Percentiles rank a stretch among this genome's conserved stretches.
These are phyloP conservation scores for Heterodera schachtii DNA, from an alignment of 1,140 invertebrate species.

Conservation along the genomic window DNA sequence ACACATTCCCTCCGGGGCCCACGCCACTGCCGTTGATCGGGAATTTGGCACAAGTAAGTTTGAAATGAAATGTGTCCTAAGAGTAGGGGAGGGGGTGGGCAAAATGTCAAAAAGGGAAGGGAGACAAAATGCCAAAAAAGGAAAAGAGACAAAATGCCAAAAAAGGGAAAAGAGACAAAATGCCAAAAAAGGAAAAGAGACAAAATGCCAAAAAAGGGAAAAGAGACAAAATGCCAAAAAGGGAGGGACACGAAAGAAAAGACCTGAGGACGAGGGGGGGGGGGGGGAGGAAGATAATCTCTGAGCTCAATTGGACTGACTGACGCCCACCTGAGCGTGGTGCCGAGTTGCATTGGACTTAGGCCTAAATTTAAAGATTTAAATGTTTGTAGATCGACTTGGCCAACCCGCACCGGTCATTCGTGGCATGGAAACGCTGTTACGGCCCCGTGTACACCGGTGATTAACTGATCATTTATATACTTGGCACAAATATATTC, in stretches of 20 bases:
- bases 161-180: too few relatives aligned
- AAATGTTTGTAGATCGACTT: conserved; percentile 42
- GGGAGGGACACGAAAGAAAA: too few relatives aligned
- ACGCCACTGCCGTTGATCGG: conserved; percentile 36
- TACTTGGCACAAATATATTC: too few relatives aligned
- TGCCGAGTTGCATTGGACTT: background rate
- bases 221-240: too few relatives aligned
- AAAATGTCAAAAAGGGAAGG: background rate
- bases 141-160: too few relatives aligned
- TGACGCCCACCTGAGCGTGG: too few relatives aligned
- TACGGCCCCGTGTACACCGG: conserved; percentile 50
- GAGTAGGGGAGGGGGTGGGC: background rate
- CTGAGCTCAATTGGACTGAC: too few relatives aligned
- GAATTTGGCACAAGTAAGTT: conserved; percentile 29
- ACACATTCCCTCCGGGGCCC: conserved; percentile 29
- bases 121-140: too few relatives aligned
- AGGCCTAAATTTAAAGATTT: background rate
- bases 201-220: too few relatives aligned
- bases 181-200: too few relatives aligned
- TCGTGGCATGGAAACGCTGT: conserved; percentile 42
- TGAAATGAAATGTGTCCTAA: background rate
- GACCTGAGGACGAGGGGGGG: too few relatives aligned
- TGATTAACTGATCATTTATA: background rate
- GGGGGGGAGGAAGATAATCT: too few relatives aligned
- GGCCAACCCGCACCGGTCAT: conserved; percentile 44